These are phyloP conservation scores for Antennarius maculatus DNA, from an alignment of 2,797 vertebrate genomes.

Conservation along the genomic window DNA sequence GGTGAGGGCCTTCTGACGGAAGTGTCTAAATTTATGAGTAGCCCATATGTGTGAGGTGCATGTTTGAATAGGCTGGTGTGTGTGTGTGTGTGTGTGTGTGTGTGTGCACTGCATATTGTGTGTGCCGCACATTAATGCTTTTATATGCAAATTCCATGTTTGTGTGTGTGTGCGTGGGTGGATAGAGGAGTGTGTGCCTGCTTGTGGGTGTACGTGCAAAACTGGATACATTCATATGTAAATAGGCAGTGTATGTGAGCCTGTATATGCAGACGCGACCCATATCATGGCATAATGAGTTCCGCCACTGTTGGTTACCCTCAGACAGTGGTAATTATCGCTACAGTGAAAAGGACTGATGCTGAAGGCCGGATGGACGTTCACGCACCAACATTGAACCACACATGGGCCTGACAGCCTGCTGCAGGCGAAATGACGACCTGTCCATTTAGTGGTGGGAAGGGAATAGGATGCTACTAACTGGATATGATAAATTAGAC, in stretches of 20 bases:
- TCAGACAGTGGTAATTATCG: conserved; percentile 81
- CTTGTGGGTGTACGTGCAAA: conserved; percentile 48
- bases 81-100: conserved; percentile 57
- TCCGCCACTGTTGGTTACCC: conserved; percentile 83
- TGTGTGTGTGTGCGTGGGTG: conserved; percentile 46
- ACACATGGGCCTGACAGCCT: conserved; percentile 56
- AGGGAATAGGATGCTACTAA: conserved; percentile 55
- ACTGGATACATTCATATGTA: conserved; percentile 77
- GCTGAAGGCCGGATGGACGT: conserved; percentile 70
- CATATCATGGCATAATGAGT: conserved; percentile 84
- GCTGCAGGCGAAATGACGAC: conserved; percentile 59
- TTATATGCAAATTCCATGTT: conserved; percentile 73
- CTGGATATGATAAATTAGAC: conserved; percentile 67
- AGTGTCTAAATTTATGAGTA: conserved; percentile 87
- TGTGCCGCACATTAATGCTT: conserved; percentile 69
- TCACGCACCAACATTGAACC: conserved; percentile 55
- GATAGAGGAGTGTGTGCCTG: conserved; percentile 36
- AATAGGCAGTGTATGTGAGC: conserved; percentile 63
- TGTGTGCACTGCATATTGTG: conserved; percentile 44
- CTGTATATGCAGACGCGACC: conserved; percentile 75
- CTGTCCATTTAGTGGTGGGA: conserved; percentile 55
- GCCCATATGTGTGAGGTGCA: conserved; percentile 77
- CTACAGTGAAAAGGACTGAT: conserved; percentile 67
- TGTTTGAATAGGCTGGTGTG: conserved; percentile 73
- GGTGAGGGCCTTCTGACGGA: conserved; percentile 83